These are phyloP conservation scores for Coreius guichenoti DNA, from an alignment of 2,797 vertebrate genomes.

Conservation along the genomic window DNA sequence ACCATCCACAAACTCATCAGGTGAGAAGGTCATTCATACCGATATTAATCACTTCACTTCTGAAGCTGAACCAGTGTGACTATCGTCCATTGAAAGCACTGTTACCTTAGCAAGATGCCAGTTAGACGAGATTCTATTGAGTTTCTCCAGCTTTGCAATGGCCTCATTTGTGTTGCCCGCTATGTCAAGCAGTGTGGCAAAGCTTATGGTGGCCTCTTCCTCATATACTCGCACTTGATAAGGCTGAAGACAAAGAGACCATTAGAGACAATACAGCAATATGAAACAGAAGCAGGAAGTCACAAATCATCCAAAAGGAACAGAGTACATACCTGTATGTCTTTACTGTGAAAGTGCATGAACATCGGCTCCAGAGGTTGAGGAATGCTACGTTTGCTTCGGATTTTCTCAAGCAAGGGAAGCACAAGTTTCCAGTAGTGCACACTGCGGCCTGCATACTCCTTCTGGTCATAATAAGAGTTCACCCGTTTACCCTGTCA, in stretches of 20 bases:
- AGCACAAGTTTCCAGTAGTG: conserved; percentile 93
- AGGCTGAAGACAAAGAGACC: conserved; percentile 70
- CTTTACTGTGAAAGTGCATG: conserved; percentile 89
- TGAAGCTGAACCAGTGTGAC: not conserved
- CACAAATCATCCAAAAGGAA: not conserved
- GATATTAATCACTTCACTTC: not conserved
- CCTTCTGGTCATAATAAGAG: conserved; percentile 95
- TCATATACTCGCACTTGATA: conserved; percentile 83
- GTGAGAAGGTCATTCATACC: not conserved
- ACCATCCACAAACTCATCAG: not conserved
- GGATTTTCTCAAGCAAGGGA: conserved; percentile 87
- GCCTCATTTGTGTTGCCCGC: conserved; percentile 94
- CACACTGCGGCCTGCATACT: conserved; percentile 91
- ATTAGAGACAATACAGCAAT: not conserved
- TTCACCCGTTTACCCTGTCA: conserved; percentile 86
- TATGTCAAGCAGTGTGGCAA: conserved; percentile 87
- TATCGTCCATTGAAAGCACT: not conserved
- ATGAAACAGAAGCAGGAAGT: not conserved
- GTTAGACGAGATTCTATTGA: conserved; percentile 87
- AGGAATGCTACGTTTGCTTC: conserved; percentile 87
- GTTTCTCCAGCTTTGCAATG: conserved; percentile 86
- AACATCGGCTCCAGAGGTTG: conserved; percentile 94
- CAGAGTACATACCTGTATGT: conserved; percentile 85
- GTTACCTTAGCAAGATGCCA: conserved; percentile 94
- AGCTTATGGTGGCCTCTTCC: conserved; percentile 86